A percentile compares a stretch with the other conserved stretches of the same genome.
Evolutionary conservation across 2,797 vertebrate genomes (phyloP).

Genomic region (Lateolabrax maculatus): DNA sequence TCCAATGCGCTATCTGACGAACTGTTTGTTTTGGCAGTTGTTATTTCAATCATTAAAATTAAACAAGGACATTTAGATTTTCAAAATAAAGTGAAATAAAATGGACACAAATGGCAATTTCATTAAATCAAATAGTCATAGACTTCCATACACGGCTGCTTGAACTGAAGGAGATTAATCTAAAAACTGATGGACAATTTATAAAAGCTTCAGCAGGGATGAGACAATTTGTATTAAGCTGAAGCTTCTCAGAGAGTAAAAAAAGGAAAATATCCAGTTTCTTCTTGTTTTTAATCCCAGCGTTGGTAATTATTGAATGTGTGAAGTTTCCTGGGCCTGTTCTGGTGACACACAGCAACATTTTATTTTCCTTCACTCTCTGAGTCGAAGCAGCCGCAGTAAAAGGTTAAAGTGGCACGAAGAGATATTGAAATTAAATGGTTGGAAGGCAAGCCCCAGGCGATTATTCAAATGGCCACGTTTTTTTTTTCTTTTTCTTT

Average conservation of each 20-base stretch:
- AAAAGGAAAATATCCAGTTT: not conserved
- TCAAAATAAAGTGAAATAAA: too few species aligned
- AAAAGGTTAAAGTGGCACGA: conserved; percentile 82
- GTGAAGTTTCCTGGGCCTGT: conserved; percentile 21
- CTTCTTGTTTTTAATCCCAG: not conserved
- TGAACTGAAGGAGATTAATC: not conserved
- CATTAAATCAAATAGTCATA: too few species aligned
- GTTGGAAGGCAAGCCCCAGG: conserved; percentile 78
- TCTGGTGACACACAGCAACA: conserved; percentile 27
- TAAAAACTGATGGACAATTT: not conserved
- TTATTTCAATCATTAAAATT: not conserved
- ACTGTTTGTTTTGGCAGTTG: too few species aligned
- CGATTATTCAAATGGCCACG: conserved; percentile 81
- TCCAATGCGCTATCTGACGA: too few species aligned
- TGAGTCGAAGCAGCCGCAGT: conserved; percentile 63
- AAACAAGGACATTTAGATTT: too few species aligned
- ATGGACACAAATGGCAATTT: too few species aligned
- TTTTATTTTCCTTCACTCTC: conserved; percentile 36
- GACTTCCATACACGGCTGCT: not conserved
- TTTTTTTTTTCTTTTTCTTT: conserved; percentile 70
- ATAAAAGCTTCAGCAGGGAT: not conserved
- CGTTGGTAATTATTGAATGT: conserved; percentile 13
- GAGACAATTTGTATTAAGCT: not conserved
- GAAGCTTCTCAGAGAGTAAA: not conserved
- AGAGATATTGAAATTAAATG: conserved; percentile 83